Conservation (phyloP, 2,888 invertebrate genomes). For the Diaprepes abbreviatus region DNA sequence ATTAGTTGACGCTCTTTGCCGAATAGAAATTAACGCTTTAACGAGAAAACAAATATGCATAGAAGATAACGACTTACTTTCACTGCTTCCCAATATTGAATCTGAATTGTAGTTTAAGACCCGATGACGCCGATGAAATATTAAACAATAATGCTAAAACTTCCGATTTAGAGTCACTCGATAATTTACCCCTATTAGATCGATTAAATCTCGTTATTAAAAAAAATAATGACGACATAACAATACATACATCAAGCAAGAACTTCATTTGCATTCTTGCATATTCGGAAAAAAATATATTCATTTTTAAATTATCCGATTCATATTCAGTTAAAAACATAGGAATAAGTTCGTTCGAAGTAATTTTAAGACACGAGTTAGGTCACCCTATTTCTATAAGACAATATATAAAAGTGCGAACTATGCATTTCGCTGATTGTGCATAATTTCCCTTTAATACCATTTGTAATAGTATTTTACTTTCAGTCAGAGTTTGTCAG, state of each 20-base stretch:
- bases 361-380: neutral
- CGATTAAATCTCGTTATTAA: neutral
- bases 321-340: neutral
- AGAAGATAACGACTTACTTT: neutral
- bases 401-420: too few species aligned
- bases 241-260: neutral
- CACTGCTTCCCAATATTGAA: conserved; percentile 8
- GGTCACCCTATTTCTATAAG: too few species aligned
- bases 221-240: neutral
- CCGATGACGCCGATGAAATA: too few species aligned
- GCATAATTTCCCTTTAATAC: too few species aligned
- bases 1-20: too few species aligned
- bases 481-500: too few species aligned
- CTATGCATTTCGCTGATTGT: too few species aligned
- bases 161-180: neutral
- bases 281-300: neutral
- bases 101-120: conserved; percentile 9
- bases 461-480: too few species aligned
- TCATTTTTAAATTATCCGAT: neutral
- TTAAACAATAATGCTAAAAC: neutral
- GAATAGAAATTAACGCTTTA: neutral
- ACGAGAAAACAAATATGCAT: neutral
- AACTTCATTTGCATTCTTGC: conserved; percentile 5
- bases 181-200: neutral
- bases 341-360: neutral